phyloP scores from a whole-genome alignment of 1,140 invertebrate species.

The Mactra quadrangularis region DNA sequence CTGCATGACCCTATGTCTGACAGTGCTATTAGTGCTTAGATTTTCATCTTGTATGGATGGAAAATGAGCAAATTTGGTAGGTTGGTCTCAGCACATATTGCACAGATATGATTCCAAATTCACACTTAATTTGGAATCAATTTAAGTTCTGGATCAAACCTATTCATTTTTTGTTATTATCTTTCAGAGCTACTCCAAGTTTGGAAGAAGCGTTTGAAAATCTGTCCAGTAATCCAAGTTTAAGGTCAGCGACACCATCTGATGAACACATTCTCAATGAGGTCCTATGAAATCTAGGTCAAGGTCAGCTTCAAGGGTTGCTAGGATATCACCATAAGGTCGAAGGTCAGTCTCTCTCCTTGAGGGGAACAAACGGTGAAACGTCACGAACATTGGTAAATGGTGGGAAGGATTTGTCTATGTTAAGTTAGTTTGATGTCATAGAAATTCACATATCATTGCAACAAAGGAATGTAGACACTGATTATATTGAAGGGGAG shows the following conservation, averaged over 20 bases:
- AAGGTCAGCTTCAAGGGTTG: conserved; percentile 42
- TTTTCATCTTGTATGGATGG: too few species aligned
- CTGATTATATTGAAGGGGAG: background rate
- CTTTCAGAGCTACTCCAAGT: conserved; percentile 53
- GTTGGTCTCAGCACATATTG: too few species aligned
- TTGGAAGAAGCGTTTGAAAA: conserved; percentile 61
- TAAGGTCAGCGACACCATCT: conserved; percentile 56
- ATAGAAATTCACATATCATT: conserved; percentile 47
- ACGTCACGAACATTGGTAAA: conserved; percentile 34
- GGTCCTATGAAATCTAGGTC: conserved; percentile 39
- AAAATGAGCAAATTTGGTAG: too few species aligned
- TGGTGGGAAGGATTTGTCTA: background rate
- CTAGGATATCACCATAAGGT: conserved; percentile 59
- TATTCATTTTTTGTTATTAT: too few species aligned
- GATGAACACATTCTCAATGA: conserved; percentile 48
- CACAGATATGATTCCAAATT: too few species aligned
- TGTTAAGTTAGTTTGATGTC: conserved; percentile 33
- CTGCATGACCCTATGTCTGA: too few species aligned
- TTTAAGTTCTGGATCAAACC: too few species aligned
- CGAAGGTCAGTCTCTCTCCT: conserved; percentile 47
- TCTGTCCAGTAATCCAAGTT: conserved; percentile 56
- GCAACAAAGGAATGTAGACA: background rate
- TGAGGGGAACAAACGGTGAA: conserved; percentile 52
- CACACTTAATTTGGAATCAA: too few species aligned
- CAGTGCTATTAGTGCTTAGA: too few species aligned